A percentile compares a stretch with the other conserved stretches of the same genome.
phyloP scores from a whole-genome alignment of 2,113 vertebrate species.

The Hemiscyllium ocellatum region DNA sequence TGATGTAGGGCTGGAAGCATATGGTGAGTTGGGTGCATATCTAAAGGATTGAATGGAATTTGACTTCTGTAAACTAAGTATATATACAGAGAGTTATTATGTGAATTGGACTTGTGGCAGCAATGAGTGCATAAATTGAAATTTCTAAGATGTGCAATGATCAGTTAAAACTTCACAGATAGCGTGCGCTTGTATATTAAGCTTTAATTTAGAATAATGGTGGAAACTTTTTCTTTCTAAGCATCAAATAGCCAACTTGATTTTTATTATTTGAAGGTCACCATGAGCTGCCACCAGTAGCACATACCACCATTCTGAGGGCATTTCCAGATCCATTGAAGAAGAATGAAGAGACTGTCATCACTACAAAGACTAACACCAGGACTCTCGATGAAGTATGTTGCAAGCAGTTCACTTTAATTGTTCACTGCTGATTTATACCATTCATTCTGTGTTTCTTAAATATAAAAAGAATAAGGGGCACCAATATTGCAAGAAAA shows the following conservation, averaged over 20 bases:
- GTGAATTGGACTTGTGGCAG: neutral
- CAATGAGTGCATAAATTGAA: neutral
- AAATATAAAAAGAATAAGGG: neutral
- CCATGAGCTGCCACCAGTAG: slow-evolving; percentile 78
- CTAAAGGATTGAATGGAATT: neutral
- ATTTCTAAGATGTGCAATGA: neutral
- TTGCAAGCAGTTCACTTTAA: slow-evolving; percentile 2
- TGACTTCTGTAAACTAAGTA: neutral
- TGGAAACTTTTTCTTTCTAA: neutral
- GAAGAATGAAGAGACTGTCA: slow-evolving; percentile 57
- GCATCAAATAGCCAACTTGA: neutral
- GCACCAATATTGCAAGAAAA: neutral
- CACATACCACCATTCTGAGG: slow-evolving; percentile 86
- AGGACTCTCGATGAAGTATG: slow-evolving; percentile 51
- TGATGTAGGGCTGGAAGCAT: too few relatives aligned
- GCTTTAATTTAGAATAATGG: neutral
- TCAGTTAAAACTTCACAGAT: neutral
- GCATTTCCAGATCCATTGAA: slow-evolving; percentile 66
- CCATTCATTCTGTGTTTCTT: neutral
- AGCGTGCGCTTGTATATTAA: neutral
- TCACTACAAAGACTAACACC: slow-evolving; percentile 48
- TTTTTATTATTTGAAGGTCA: slow-evolving; percentile 61
- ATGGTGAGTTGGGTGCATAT: neutral
- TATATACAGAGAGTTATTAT: neutral
- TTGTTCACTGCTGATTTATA: neutral